Evolutionary conservation across 2,797 vertebrate genomes (phyloP).

Genomic region (Ibycter americanus): DNA sequence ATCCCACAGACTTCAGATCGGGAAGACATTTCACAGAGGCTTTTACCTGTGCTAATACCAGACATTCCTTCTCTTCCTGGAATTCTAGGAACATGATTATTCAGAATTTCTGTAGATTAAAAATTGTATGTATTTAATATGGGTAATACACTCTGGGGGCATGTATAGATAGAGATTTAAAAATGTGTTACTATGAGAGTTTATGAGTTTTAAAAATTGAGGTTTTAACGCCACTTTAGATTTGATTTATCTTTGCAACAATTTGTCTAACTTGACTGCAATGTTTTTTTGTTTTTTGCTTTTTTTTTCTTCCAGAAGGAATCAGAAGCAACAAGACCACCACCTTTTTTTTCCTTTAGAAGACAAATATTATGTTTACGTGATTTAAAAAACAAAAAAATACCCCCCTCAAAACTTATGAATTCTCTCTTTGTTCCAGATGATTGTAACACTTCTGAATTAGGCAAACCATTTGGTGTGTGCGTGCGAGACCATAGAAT

Average conservation of each 20-base stretch:
- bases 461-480: conserved; percentile 45
- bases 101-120: neutral
- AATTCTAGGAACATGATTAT: neutral
- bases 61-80: neutral
- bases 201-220: neutral
- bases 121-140: neutral
- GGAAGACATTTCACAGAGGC: neutral
- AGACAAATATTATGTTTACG: neutral
- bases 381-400: neutral
- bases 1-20: neutral
- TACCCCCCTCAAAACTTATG: neutral
- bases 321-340: neutral
- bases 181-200: neutral
- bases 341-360: neutral
- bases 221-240: neutral
- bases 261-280: neutral
- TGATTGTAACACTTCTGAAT: neutral
- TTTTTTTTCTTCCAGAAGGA: neutral
- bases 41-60: neutral
- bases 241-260: neutral
- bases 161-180: neutral
- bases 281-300: neutral
- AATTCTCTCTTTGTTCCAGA: conserved; percentile 16
- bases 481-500: conserved; percentile 1
- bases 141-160: neutral